Base-by-base conservation (phyloP, 2,888 invertebrate species). In the Drosophila suboccidentalis region DNA sequence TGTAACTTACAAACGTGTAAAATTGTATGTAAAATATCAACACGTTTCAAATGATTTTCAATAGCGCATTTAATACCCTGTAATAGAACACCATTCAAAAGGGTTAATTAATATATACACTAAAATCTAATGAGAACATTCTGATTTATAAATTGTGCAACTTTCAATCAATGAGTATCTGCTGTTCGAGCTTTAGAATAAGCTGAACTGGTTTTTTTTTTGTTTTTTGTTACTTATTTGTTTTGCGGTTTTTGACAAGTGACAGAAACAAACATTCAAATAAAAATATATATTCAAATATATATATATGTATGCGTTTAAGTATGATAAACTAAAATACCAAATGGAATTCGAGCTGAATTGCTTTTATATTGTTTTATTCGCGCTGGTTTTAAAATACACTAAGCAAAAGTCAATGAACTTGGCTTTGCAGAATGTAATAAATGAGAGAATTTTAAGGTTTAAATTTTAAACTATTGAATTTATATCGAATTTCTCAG, bases 181-280 rank as follows among this genome's bases (percentile, higher is more conserved):
- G 5, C 13, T 36, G n/a, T 15, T 22, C 44, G 44, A 3, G 10
- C 29, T 44, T 36, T 22, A 19, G 3, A 43, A 19, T 11, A 17
- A 34, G 3, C 11, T 5, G 2, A 15, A 34, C n/a, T 64, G 5
- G 26, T 22, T 22, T 22, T n/a, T n/a, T n/a, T n/a, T n/a, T n/a
- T n/a, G n/a, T 19, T 43, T 9, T n/a, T 57, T 36, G 47, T 34
- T 57, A 50, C 46, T 66, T 51, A 51, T 71, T 61, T 71, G 49
- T 54, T n/a, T 13, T 64, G 80, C 43, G 75, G 78, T 71, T 80
- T 78, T 67, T 66, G 69, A 62, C 65, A 80, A 71, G 60, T 68
- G 87, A 68, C 82, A 75, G 71, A 51, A 34, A 60, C 61, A 66
- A 60, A 65, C 51, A 71, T 38, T 53, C n/a, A 43, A 63, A 55